Evolutionary conservation across 23 tunicate species (phyloP), one percentile per base, ranked within the genome.

Genomic region (Clavelina lepadiformis): DNA sequence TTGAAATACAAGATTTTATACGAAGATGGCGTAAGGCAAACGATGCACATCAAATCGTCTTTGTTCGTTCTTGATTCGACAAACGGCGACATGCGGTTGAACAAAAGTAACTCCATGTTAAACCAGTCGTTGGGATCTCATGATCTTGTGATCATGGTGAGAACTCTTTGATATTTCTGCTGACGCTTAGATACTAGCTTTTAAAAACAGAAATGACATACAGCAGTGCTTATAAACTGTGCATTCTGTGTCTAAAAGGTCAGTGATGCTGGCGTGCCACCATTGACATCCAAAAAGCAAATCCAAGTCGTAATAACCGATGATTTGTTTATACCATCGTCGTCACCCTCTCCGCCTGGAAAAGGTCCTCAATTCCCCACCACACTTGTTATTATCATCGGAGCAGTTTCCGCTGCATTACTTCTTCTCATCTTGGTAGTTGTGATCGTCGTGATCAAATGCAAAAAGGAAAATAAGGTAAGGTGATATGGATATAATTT

Each of bases 71-170:
- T 75, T 4, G 53, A 64, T 50, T 50, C 81, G 13, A 47, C 58
- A 7, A 63, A 57, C 29, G 81, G 81, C 6, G 81, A 75, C 54
- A 50, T 75, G 19, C 41, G 69, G 0, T 46, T 75, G 34, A 75
- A 75, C 33, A 58, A 51, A 51, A 75, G 81, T 51, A 4, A 54
- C 27, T 51, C 36, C 28, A 31, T 46, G 22, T 31, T 75, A 15
- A 20, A 35, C 24, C 8, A 34, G 24, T 33, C 33, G 5, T 33
- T 75, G 51, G 81, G 81, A 45, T 23, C 27, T 5, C 81, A 75
- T 25, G 23, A 3, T 32, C 31, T 75, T 31, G 55, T 34, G 11
- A 35, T 75, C 8, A 62, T 52, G 71, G 81, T 75, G 34, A 3
- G 69, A 29, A 31, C 7, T 31, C 20, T 24, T n/a, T n/a, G n/a